Evolutionary conservation across 2,888 invertebrate species (phyloP).

Genomic region (Xylota sylvarum): DNA sequence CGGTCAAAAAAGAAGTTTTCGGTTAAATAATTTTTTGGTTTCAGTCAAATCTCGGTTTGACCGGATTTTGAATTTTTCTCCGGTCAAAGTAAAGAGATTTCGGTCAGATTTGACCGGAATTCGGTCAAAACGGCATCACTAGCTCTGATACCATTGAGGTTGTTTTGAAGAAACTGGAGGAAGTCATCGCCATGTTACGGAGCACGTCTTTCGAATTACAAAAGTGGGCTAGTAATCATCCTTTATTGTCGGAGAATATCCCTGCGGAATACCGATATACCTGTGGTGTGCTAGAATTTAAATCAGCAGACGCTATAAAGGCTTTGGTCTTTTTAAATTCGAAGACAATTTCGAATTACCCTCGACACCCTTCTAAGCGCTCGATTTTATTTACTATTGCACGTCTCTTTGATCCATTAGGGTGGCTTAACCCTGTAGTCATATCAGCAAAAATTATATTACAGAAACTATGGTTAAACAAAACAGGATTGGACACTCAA

Average conservation of each 20-base stretch:
- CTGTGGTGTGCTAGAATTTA: conserved; percentile 18
- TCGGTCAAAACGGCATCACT: too few species aligned
- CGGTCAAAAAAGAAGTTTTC: too few species aligned
- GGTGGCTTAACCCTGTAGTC: conserved; percentile 28
- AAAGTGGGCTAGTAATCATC: conserved; percentile 53
- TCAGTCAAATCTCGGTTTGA: too few species aligned
- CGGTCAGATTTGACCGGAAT: too few species aligned
- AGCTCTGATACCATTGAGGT: background rate
- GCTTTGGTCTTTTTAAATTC: conserved; percentile 8
- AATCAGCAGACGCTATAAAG: background rate
- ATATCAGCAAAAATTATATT: conserved; percentile 14
- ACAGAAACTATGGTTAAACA: background rate
- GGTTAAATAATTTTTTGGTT: too few species aligned
- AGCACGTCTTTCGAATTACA: conserved; percentile 30
- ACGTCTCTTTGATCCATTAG: conserved; percentile 30
- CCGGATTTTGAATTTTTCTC: too few species aligned
- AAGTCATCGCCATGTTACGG: conserved; percentile 18
- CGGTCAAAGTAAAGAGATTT: too few species aligned
- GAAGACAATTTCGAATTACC: conserved; percentile 23
- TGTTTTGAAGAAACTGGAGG: conserved; percentile 2
- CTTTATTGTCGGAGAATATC: conserved; percentile 20
- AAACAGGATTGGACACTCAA: conserved; percentile 11
- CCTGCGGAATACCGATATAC: conserved; percentile 6
- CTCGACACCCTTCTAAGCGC: background rate
- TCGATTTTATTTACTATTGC: conserved; percentile 37